phyloP scores from a whole-genome alignment of 2,113 vertebrate genomes.

The Chamaea fasciata region DNA sequence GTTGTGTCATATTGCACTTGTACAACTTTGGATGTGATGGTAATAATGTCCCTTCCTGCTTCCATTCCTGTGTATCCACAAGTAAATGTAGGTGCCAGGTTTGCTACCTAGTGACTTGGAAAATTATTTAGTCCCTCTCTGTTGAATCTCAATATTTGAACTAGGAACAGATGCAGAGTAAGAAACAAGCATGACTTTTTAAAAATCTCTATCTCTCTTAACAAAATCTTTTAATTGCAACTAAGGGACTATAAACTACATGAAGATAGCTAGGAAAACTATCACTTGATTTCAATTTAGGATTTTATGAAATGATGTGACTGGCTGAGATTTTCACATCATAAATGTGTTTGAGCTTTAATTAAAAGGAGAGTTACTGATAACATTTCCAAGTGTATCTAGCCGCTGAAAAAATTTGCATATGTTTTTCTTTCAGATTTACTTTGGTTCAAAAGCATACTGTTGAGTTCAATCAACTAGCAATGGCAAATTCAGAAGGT shows the following conservation, averaged over 20 bases:
- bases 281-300: background rate
- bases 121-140: background rate
- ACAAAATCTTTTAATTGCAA: background rate
- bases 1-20: background rate
- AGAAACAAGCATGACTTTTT: background rate
- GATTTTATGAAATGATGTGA: background rate
- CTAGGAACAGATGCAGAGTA: background rate
- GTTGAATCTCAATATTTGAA: background rate
- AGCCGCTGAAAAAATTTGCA: background rate
- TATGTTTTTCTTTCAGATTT: constrained; percentile 80
- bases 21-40: background rate
- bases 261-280: background rate
- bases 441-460: constrained; percentile 96
- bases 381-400: background rate
- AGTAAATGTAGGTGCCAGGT: background rate
- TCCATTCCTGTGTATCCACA: background rate
- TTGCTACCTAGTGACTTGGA: background rate
- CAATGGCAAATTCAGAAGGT: constrained; percentile 97
- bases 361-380: background rate
- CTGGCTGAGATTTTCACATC: background rate
- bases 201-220: background rate
- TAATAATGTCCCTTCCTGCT: background rate
- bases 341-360: background rate
- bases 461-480: constrained; percentile 98
- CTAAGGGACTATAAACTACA: background rate